Evolutionary conservation across 2,797 vertebrate species (phyloP), one percentile per base, ranked within the genome.

Genomic region (Ptychadena robeensis): DNA sequence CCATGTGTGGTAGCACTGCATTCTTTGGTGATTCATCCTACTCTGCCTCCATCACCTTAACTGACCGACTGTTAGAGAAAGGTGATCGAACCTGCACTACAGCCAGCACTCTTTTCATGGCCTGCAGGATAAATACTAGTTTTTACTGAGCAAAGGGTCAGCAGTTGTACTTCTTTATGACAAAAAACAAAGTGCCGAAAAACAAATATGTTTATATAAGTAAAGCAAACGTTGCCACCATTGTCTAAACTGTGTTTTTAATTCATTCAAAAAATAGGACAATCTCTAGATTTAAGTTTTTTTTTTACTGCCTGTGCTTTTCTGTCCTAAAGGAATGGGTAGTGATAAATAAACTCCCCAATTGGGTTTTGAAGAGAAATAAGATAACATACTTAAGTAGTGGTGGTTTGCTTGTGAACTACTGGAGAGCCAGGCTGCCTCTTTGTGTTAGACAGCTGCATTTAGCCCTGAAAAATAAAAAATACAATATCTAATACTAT

Each of bases 1-100:
- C 25, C 73, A 71, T 59, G 57, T 73, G 71, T 80, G 57, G 82
- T 85, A 80, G 64, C 78, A 80, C 77, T 75, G 25, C 78, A 85
- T 85, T 80, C 78, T 76, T 85, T 75, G 48, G 59, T 83, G 27
- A 79, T 73, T 44, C 61, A 57, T 79, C 27, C 82, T 34, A 67
- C 22, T 67, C 70, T 64, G 34, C 78, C 65, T 63, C 64, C 30
- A 85, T 80, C 34, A 64, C 75, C 48, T 44, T 68, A 70, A 80
- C 44, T 80, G 65, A 32, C 48, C 57, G 10, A 61, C 44, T 75
- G 31, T 80, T 34, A 35, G 44, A 68, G 63, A 69, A 65, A 44
- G 76, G 44, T 74, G 64, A 48, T 69, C 28, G 34, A 75, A 85
- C 77, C 66, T 63, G 82, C 65, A 70, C 30, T 59, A 44, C 82